These are phyloP conservation scores for Drosophila guanche DNA, from an alignment of 1,140 invertebrate species.

Conservation along the genomic window DNA sequence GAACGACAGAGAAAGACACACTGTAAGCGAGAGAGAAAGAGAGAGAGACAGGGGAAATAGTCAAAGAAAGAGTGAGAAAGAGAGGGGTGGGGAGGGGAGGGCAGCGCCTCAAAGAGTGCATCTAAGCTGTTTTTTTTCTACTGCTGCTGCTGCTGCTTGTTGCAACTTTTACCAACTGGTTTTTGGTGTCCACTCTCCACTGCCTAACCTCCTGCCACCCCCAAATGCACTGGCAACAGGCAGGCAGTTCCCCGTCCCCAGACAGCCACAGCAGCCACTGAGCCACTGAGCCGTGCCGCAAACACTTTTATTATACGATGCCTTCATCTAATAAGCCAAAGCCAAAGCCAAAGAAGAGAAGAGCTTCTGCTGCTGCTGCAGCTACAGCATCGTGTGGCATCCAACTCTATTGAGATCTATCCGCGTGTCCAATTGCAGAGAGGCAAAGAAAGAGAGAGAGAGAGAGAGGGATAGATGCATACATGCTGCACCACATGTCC, in stretches of 20 bases:
- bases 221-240: too few species aligned
- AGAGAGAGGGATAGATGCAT: too few species aligned
- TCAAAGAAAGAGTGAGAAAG: constrained; percentile 20
- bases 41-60: background rate
- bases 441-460: too few species aligned
- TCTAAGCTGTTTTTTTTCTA: constrained; percentile 72
- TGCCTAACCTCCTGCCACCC: constrained; percentile 2
- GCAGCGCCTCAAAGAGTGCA: constrained; percentile 71
- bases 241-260: constrained; percentile 1
- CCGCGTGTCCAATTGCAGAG: too few species aligned
- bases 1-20: constrained; percentile 52
- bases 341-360: constrained; percentile 45
- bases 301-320: constrained; percentile 78
- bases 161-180: constrained; percentile 78
- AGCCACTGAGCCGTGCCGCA: constrained; percentile 39
- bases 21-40: background rate
- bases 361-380: constrained; percentile 38
- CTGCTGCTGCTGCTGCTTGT: constrained; percentile 53
- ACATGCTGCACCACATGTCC: too few species aligned
- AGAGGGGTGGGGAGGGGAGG: constrained; percentile 13
- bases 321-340: constrained; percentile 79
- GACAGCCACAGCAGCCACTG: constrained; percentile 55
- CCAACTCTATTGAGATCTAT: too few species aligned
- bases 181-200: constrained; percentile 54
- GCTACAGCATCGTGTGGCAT: constrained; percentile 11